Evolutionary conservation across 2,113 vertebrate genomes (phyloP), one percentile per base, ranked within the genome.

Genomic region (Gracilinanus agilis): DNA sequence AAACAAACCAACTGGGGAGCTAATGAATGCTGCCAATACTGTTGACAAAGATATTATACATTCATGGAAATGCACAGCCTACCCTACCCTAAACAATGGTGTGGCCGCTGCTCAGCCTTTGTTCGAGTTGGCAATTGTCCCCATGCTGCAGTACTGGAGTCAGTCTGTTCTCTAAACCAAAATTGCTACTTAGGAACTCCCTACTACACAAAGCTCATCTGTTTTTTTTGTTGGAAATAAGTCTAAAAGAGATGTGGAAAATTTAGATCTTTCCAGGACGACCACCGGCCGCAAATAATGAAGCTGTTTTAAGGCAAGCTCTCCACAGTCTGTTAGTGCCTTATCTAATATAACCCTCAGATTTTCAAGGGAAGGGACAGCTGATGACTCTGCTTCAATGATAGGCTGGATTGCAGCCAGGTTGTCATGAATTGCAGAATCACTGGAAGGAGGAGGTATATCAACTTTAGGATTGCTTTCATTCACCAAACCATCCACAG

Each of bases 291-390:
- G 99, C 98, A 99, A 99, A 98, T 99, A 99, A 99, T 99, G 99
- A 96, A 99, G 99, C 97, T 99, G 99, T 98, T 99, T 99, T 98
- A 99, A 99, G 98, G 99, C 99, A 98, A 99, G 99, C 97, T 99
- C 99, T 96, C 99, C 99, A 98, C 99, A 99, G 97, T 99, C 99
- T 53, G 99, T 99, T 97, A 99, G 98, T 88, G 99, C 99, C 98
- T 99, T 99, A 98, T 99, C 99, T 98, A 99, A 98, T 96, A 99
- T 99, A 0, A 99, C 99, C 98, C 99, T 99, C 97, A 99, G 97
- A 96, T 99, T 99, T 98, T 99, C 99, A 97, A 99, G 98, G 24
- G 99, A 98, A 93, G 98, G 99, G 97, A 99, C 98, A 54, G 99
- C 98, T 21, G 99, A 98, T 1, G 99, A 98, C 93, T 99, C 99